Percentiles rank a stretch among this genome's conserved stretches.
These are phyloP conservation scores for Vollenhovia emeryi DNA, from an alignment of 1,140 invertebrate genomes.

Conservation along the genomic window DNA sequence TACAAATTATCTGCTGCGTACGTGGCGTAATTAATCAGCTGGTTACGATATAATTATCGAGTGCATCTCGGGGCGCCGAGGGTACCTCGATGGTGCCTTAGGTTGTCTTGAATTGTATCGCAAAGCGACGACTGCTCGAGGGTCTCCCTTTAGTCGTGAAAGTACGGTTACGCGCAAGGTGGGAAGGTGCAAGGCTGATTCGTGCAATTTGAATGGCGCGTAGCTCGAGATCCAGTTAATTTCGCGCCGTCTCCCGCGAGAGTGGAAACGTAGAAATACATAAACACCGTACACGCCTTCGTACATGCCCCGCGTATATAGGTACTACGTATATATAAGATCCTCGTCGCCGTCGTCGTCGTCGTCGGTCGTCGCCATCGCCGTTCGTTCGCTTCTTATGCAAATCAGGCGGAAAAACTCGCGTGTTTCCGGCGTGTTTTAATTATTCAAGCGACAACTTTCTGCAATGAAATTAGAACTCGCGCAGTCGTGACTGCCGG, in stretches of 20 bases:
- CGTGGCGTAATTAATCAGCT: neutral
- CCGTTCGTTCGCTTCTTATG: constrained; percentile 72
- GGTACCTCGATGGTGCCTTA: neutral
- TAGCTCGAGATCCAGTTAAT: constrained; percentile 70
- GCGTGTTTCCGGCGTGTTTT: constrained; percentile 82
- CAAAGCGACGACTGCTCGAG: neutral
- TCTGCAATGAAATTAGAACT: constrained; percentile 84
- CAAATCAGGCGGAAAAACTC: constrained; percentile 79
- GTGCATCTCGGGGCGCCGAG: neutral
- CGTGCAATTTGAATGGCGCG: constrained; percentile 64
- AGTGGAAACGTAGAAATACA: constrained; percentile 34
- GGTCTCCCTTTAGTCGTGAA: constrained; percentile 22
- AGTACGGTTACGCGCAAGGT: constrained; percentile 53
- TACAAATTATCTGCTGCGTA: neutral
- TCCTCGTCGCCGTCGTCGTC: constrained; percentile 20
- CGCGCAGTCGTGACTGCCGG: constrained; percentile 78
- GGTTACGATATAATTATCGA: neutral
- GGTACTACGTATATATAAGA: constrained; percentile 33
- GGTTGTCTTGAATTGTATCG: constrained; percentile 16
- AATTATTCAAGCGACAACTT: constrained; percentile 85
- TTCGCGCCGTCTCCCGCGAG: constrained; percentile 58
- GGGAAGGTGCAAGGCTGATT: constrained; percentile 62
- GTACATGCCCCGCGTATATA: constrained; percentile 35
- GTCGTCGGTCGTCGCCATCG: constrained; percentile 15
- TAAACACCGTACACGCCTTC: constrained; percentile 33